Evolutionary conservation across 2,113 vertebrate species (phyloP), one percentile per base, ranked within the genome.

Genomic region (Chloropsis cyanopogon): DNA sequence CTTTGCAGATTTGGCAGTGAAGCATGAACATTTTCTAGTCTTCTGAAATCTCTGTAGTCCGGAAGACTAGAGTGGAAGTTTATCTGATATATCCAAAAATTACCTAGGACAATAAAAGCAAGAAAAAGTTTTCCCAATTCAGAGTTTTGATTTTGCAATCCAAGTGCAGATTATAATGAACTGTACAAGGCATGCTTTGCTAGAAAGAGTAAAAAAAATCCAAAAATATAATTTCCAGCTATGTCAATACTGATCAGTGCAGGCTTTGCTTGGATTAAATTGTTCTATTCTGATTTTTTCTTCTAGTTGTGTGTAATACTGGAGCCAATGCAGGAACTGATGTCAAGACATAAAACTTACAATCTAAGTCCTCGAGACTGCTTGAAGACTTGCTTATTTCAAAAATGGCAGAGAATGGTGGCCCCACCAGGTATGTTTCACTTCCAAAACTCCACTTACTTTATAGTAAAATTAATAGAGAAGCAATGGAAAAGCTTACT

Each of bases 311-410:
- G 99, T 98, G 99, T 99, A 97, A 99, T 99, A 98, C 98, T 99
- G 98, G 99, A 99, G 98, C 99, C 99, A 97, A 99, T 99, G 99
- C 99, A 99, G 97, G 99, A 99, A 97, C 98, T 99, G 97, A 99
- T 99, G 99, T 99, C 99, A 52, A 98, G 99, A 98, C 99, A 99
- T 97, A 99, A 99, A 98, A 99, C 99, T 37, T 99, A 99, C 98
- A 99, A 99, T 98, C 98, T 99, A 98, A 99, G 99, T 97, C 99
- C 99, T 25, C 98, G 99, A 87, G 99, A 99, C 97, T 99, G 99
- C 97, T 98, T 99, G 95, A 99, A 99, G 98, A 99, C 99, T 92
- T 99, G 99, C 96, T 98, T 99, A 82, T 99, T 99, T 97, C 99
- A 99, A 96, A 99, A 99, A 97, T 99, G 99, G 99, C 99, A 99